Evolutionary conservation across 2,797 vertebrate species (phyloP).

Genomic region (Siniperca scherzeri): DNA sequence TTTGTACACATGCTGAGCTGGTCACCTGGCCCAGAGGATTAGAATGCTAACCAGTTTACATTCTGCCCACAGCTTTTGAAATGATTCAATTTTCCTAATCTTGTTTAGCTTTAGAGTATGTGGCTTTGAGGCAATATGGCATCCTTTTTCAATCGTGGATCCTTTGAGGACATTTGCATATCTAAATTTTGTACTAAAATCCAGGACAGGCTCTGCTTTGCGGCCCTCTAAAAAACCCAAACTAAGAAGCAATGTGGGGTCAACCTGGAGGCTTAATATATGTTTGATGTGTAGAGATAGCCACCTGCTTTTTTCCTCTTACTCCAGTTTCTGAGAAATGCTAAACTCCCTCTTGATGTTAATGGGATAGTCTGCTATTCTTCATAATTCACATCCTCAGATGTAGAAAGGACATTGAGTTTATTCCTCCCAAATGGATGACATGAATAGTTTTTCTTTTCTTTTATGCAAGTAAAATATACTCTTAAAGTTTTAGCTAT

Average conservation of each 20-base stretch:
- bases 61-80: slow-evolving; percentile 89
- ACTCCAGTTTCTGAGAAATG: slow-evolving; percentile 77
- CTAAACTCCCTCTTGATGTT: slow-evolving; percentile 81
- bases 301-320: slow-evolving; percentile 76
- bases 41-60: slow-evolving; percentile 87
- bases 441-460: slow-evolving; percentile 41
- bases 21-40: slow-evolving; percentile 86
- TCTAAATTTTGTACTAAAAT: slow-evolving; percentile 84
- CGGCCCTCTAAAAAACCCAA: slow-evolving; percentile 77
- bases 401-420: slow-evolving; percentile 72
- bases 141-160: slow-evolving; percentile 85
- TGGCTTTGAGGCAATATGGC: slow-evolving; percentile 87
- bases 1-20: slow-evolving; percentile 82
- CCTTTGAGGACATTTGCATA: slow-evolving; percentile 88
- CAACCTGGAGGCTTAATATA: slow-evolving; percentile 85
- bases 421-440: slow-evolving; percentile 73
- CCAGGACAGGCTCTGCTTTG: slow-evolving; percentile 83
- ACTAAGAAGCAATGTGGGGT: slow-evolving; percentile 77
- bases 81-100: slow-evolving; percentile 92
- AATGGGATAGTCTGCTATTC: slow-evolving; percentile 80
- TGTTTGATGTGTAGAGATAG: slow-evolving; percentile 88
- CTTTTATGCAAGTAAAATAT: slow-evolving; percentile 33
- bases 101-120: slow-evolving; percentile 89
- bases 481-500: slow-evolving; percentile 33
- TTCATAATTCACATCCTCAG: slow-evolving; percentile 73